Base-by-base conservation (phyloP, 2,888 invertebrate genomes). In the Agrenia bidenticulata region DNA sequence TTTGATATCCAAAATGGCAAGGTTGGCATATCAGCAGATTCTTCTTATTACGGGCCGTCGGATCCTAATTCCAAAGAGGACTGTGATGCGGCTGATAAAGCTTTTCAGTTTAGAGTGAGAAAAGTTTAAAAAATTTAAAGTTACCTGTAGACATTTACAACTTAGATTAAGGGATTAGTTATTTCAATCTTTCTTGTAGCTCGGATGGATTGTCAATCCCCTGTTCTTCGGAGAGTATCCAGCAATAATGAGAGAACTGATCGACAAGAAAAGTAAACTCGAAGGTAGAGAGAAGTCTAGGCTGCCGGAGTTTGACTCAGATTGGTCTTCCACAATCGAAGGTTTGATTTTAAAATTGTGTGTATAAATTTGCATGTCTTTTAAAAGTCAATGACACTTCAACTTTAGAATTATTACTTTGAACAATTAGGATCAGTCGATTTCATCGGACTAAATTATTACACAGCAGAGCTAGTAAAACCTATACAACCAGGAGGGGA, bases 151-250 rank as follows among this genome's bases (percentile, higher is more conserved):
- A 15, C 24, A 24, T 4, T 11, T 23, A 15, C n/a, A 54, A 56
- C 19, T n/a, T 17, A 2, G 17, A 37, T 56, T 56, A n/a, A 24
- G 17, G 13, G 49, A 26, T 24, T 60, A 11, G 7, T 13, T 45
- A 19, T 26, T 55, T 19, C 21, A 66, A 45, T 23, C n/a, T 21
- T 42, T 65, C 21, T 49, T 64, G 13, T 53, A 80, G 80, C 61
- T 79, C n/a, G 81, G 80, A 4, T 79, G 80, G 79, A 72, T 79
- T 24, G 77, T 78, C 2, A 76, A 79, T 73, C 80, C 80, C 1
- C 75, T 81, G 5, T 79, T 76, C 63, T 37, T 53, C 26, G 73
- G 73, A 11, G 56, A 70, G 1, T 73, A 73, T 51, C 73, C 73
- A 2, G 50, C 63, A n/a, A 53, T 57, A 0, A 73, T 73, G 73